Conservation (phyloP, 2,113 vertebrate genomes). For the Nipponia nippon region DNA sequence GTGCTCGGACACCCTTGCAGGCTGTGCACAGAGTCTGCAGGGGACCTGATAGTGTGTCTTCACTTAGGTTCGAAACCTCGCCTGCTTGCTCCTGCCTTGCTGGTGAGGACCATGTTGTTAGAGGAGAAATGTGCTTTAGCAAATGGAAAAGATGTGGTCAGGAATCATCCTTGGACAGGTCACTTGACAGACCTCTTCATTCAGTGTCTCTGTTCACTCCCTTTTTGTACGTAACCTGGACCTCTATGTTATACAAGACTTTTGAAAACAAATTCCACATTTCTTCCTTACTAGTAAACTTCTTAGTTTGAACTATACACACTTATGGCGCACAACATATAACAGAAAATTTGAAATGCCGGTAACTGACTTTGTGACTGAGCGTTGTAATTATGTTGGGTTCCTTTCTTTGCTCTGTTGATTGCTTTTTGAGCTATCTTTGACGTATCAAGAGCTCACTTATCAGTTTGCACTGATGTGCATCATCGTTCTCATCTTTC, state of each 20-base stretch:
- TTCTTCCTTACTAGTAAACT: background rate
- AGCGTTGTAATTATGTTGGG: background rate
- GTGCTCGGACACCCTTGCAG: background rate
- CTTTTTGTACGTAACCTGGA: background rate
- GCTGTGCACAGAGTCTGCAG: background rate
- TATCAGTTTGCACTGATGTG: background rate
- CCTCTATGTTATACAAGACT: background rate
- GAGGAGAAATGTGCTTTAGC: background rate
- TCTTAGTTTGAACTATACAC: background rate
- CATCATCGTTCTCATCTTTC: background rate
- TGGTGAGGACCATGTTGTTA: background rate
- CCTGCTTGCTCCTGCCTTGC: background rate
- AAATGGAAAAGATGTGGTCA: background rate
- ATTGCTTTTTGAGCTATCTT: background rate
- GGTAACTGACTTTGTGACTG: background rate
- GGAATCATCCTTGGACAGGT: background rate
- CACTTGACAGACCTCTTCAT: background rate
- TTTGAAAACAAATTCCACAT: background rate
- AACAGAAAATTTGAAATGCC: background rate
- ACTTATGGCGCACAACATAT: background rate
- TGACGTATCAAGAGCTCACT: background rate
- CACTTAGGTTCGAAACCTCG: background rate
- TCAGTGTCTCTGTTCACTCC: background rate
- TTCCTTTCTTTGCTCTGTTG: background rate
- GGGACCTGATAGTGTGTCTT: background rate